phyloP scores from a whole-genome alignment of 2,797 vertebrate genomes.

The Artibeus jamaicensis region DNA sequence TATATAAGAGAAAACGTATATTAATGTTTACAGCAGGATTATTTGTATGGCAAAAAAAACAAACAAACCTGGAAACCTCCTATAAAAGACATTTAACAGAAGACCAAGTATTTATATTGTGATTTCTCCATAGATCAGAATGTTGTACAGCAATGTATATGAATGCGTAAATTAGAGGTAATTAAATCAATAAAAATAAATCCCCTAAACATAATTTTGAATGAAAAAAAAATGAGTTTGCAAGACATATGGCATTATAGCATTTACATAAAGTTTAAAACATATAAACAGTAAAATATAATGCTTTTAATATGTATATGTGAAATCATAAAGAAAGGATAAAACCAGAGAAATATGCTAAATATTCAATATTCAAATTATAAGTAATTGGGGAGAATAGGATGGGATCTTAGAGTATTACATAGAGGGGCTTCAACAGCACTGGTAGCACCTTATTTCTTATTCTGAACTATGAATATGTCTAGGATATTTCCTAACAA shows the following conservation, averaged over 20 bases:
- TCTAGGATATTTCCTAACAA: background rate
- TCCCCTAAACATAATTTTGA: background rate
- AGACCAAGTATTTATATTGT: background rate
- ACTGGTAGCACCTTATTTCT: background rate
- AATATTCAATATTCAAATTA: background rate
- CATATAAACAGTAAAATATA: background rate
- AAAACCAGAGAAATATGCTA: background rate
- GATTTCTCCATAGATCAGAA: background rate
- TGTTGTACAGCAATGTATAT: background rate
- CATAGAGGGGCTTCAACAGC: background rate
- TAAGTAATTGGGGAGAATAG: background rate
- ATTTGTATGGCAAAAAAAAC: background rate
- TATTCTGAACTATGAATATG: background rate
- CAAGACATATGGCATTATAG: background rate
- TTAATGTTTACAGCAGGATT: background rate
- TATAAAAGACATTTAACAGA: background rate
- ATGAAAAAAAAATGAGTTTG: background rate
- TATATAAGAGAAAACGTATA: background rate
- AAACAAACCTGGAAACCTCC: background rate
- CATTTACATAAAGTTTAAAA: background rate
- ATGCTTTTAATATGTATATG: background rate
- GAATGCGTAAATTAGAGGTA: background rate
- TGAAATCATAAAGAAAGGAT: background rate
- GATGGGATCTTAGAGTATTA: background rate
- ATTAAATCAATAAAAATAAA: background rate